Conservation (phyloP, 2,113 vertebrate species). For the Microcebus jonahi region DNA sequence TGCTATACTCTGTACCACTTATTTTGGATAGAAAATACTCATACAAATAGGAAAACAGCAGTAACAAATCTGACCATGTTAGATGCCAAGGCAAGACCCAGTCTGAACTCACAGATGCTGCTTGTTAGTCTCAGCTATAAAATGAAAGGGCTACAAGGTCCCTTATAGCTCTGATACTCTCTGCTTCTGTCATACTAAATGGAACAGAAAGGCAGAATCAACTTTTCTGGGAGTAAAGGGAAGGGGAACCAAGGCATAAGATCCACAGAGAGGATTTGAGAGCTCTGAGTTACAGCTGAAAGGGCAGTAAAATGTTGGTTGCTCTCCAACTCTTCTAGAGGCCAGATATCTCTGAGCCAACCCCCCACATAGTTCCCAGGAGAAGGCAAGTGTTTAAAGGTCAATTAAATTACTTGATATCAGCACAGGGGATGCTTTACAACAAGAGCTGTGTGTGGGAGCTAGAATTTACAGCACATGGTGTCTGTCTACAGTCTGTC, state of each 20-base stretch:
- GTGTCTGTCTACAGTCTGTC: neutral
- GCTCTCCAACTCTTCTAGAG: conserved; percentile 19
- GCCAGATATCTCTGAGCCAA: neutral
- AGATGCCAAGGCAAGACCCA: neutral
- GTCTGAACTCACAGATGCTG: neutral
- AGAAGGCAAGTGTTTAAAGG: conserved; percentile 43
- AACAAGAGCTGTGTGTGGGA: conserved; percentile 20
- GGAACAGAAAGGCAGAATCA: too few species aligned
- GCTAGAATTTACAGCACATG: neutral
- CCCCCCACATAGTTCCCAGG: neutral
- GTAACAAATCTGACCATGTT: neutral
- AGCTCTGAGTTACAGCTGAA: neutral
- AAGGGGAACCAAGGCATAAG: neutral
- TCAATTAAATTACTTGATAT: conserved; percentile 1
- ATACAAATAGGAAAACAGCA: conserved; percentile 2
- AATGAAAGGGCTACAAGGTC: neutral
- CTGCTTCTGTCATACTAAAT: neutral
- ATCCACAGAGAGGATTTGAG: neutral
- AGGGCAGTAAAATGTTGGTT: conserved; percentile 26
- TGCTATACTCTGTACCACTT: neutral
- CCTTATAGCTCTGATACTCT: neutral
- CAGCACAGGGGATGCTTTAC: conserved; percentile 14
- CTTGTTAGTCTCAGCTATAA: neutral
- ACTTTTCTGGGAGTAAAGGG: neutral
- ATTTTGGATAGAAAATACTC: conserved; percentile 2